Percentiles rank a stretch among this genome's conserved stretches.
phyloP scores from a whole-genome alignment of 2,888 invertebrate species.

The Parelbella ahira region DNA sequence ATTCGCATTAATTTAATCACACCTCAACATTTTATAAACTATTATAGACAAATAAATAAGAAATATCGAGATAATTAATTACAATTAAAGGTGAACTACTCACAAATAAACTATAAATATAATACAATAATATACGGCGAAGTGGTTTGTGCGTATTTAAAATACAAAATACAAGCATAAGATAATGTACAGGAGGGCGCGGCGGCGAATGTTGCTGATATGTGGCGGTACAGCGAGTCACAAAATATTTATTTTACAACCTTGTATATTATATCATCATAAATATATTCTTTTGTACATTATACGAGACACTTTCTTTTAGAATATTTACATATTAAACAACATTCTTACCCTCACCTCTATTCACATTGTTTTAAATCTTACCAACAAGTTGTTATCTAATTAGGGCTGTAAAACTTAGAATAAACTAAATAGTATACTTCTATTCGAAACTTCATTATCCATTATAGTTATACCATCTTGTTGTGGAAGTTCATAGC shows the following conservation, averaged over 20 bases:
- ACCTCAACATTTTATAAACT: no score
- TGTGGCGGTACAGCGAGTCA: slow-evolving; percentile 77
- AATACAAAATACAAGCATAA: no score
- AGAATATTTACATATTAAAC: slow-evolving; percentile 72
- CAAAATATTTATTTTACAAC: slow-evolving; percentile 71
- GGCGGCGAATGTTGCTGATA: no score
- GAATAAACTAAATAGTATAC: slow-evolving; percentile 44
- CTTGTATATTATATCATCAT: slow-evolving; percentile 60
- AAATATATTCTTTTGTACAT: slow-evolving; percentile 77
- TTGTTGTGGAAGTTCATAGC: no score
- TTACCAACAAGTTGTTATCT: slow-evolving; percentile 40
- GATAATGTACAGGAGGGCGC: no score
- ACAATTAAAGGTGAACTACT: no score
- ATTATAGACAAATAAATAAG: no score
- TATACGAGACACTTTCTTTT: slow-evolving; percentile 60
- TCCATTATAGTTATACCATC: slow-evolving; percentile 21
- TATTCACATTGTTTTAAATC: slow-evolving; percentile 55
- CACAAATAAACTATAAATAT: no score
- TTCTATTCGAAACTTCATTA: slow-evolving; percentile 12
- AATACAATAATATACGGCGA: no score
- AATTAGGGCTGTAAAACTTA: slow-evolving; percentile 67
- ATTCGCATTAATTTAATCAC: no score
- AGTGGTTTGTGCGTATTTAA: no score
- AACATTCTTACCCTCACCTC: slow-evolving; percentile 58
- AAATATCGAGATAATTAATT: no score